Percentiles rank a stretch among this genome's conserved stretches.
phyloP scores from a whole-genome alignment of 1,140 invertebrate species.

The Drosophila simulans region DNA sequence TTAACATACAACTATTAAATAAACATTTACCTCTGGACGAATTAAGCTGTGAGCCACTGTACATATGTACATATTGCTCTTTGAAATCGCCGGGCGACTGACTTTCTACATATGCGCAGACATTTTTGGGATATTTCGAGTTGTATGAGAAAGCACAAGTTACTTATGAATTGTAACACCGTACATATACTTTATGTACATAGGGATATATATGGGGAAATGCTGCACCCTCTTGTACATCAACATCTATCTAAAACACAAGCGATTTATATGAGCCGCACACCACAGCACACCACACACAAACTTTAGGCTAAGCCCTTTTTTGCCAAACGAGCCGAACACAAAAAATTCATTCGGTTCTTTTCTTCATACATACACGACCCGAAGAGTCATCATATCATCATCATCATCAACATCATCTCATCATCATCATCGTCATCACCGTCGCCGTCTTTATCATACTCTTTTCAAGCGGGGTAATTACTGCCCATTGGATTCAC shows the following conservation, averaged over 20 bases:
- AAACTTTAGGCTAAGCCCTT: conserved; percentile 13
- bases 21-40: background rate
- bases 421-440: background rate
- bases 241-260: conserved; percentile 9
- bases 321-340: conserved; percentile 8
- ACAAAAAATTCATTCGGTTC: conserved; percentile 4
- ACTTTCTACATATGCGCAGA: background rate
- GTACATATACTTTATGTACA: background rate
- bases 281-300: background rate
- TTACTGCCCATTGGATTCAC: background rate
- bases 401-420: background rate
- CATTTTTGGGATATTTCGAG: background rate
- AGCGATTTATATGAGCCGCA: conserved; percentile 7
- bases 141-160: background rate
- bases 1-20: background rate
- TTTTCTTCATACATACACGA: conserved; percentile 10
- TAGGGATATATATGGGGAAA: background rate
- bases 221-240: conserved; percentile 11
- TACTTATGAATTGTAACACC: too few relatives aligned
- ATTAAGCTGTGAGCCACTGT: conserved; percentile 4
- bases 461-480: background rate
- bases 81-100: background rate
- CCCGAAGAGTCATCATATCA: conserved; percentile 5
- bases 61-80: background rate
- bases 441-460: background rate